Evolutionary conservation across 2,888 invertebrate genomes (phyloP), one percentile per base, ranked within the genome.

Genomic region (Eilema depressum): DNA sequence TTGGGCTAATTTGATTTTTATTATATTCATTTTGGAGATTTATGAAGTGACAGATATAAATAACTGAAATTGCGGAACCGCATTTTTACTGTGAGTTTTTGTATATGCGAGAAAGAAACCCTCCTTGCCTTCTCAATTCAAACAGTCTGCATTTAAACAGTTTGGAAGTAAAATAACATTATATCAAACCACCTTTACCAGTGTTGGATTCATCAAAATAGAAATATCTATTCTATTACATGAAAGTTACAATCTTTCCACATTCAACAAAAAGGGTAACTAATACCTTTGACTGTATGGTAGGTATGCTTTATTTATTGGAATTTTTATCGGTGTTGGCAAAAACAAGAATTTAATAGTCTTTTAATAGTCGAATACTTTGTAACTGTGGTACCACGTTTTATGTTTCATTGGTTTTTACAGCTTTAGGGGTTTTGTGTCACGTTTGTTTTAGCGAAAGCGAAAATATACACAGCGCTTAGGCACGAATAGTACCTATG

Each of bases 331-430:
- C 47, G 28, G 61, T 30, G 60, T 41, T 30, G 61, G 11, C 20
- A 11, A 26, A 30, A 47, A 61, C 28, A 59, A 59, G 37, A 56
- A 56, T 68, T 71, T 59, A 11, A 23, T 2, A 37, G 30, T 68
- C 57, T 26, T 68, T 41, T 41, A 33, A n/a, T 23, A 7, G 25
- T 20, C 23, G 30, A 62, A 20, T 57, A 75, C 56, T 47, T 72
- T 79, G 66, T 74, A 57, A 64, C 30, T 25, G 33, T 26, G 66
- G 56, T 68, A 70, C 53, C 41, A 75, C 72, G 30, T 75, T 74
- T 71, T 72, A 57, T 67, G 64, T 65, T 33, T 62, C 14, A 47
- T 25, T 56, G 64, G 62, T 66, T 63, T 68, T 69, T 70, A 69
- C 59, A 62, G 62, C 62, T 68, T 68, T 41, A 41, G 17, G 17